phyloP scores from a whole-genome alignment of 2,888 invertebrate genomes.

The Apodemia duryi region DNA sequence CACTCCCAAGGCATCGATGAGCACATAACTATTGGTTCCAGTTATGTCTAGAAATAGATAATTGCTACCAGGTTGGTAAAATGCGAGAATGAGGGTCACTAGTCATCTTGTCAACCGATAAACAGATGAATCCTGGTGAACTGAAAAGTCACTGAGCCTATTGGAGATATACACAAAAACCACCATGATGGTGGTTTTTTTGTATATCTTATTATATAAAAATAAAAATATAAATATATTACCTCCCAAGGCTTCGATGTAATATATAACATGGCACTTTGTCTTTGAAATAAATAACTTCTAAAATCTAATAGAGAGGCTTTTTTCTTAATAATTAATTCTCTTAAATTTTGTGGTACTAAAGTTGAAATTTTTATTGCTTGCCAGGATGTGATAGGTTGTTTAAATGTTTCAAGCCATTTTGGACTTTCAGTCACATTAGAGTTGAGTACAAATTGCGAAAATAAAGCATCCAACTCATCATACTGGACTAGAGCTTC shows the following conservation, averaged over 20 bases:
- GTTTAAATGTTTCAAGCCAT: constrained; percentile 91
- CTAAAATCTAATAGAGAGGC: constrained; percentile 93
- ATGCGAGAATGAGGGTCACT: too few species aligned
- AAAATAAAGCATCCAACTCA: constrained; percentile 97
- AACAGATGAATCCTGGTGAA: too few species aligned
- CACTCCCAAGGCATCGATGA: too few species aligned
- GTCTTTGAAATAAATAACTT: constrained; percentile 95
- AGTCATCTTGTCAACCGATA: too few species aligned
- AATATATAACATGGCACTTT: constrained; percentile 90
- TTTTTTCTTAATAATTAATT: constrained; percentile 66
- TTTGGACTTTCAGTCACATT: constrained; percentile 91
- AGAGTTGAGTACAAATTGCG: constrained; percentile 97
- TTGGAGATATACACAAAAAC: too few species aligned
- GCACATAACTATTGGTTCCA: too few species aligned
- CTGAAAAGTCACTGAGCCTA: too few species aligned
- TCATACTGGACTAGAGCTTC: constrained; percentile 98
- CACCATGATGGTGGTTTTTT: too few species aligned
- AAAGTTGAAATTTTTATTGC: constrained; percentile 85
- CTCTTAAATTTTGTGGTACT: constrained; percentile 78
- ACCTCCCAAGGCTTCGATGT: constrained; percentile 90
- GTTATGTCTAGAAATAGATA: too few species aligned
- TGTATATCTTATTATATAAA: too few species aligned
- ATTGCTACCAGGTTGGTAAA: too few species aligned
- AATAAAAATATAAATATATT: constrained; percentile 38
- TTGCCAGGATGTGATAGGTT: constrained; percentile 89